phyloP scores from a whole-genome alignment of 2,888 invertebrate species.

The Dorcus hopei region DNA sequence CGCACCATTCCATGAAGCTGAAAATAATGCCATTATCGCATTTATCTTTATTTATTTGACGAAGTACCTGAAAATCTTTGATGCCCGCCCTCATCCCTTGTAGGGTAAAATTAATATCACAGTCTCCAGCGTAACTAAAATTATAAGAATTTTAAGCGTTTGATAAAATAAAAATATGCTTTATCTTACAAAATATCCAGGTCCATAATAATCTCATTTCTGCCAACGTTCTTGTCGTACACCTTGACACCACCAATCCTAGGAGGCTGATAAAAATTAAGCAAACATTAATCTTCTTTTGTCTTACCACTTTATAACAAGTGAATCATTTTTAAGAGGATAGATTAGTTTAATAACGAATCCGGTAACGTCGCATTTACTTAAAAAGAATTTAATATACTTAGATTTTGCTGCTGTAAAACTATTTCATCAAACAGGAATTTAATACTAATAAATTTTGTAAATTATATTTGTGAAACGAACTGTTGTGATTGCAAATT shows the following conservation, averaged over 20 bases:
- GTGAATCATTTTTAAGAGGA: not conserved
- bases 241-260: constrained; percentile 95
- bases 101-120: constrained; percentile 87
- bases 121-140: constrained; percentile 92
- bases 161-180: not conserved
- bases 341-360: not conserved
- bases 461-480: too few species aligned
- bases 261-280: constrained; percentile 64
- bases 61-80: constrained; percentile 70
- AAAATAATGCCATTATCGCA: constrained; percentile 20
- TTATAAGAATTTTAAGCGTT: constrained; percentile 9
- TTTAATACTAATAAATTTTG: too few species aligned
- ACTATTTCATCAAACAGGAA: too few species aligned
- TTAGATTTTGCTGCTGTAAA: too few species aligned
- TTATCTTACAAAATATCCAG: constrained; percentile 82
- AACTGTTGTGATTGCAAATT: too few species aligned
- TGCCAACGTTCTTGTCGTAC: constrained; percentile 88
- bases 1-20: constrained; percentile 91
- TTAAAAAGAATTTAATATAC: too few species aligned
- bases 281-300: not conserved
- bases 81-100: constrained; percentile 81
- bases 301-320: not conserved
- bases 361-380: too few species aligned
- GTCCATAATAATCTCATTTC: constrained; percentile 96
- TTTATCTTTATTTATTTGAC: not conserved